phyloP scores from a whole-genome alignment of 1,140 invertebrate genomes.

The Drosophila repletoides region DNA sequence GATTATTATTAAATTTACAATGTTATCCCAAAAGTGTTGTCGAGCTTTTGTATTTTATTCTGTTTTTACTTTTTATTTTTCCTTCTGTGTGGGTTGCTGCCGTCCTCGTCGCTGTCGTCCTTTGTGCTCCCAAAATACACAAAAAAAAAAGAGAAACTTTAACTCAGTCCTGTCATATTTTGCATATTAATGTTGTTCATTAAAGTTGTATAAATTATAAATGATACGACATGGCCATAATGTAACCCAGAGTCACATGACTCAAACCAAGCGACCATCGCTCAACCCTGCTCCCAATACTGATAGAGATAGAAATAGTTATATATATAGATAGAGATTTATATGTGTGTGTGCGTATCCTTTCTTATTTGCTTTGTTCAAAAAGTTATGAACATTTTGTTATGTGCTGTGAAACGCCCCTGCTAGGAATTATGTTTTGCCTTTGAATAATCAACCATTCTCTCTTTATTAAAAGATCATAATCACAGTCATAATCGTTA shows the following conservation, averaged over 20 bases:
- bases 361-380: not conserved
- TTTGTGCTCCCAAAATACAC: no score
- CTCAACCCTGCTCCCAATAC: no score
- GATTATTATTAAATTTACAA: constrained; percentile 73
- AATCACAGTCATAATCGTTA: not conserved
- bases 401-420: no score
- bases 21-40: constrained; percentile 76
- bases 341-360: not conserved
- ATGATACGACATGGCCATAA: constrained; percentile 53
- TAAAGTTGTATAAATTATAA: constrained; percentile 79
- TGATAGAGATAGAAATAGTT: not conserved
- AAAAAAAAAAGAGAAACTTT: not conserved
- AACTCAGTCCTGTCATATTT: constrained; percentile 55
- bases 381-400: not conserved
- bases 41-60: constrained; percentile 34
- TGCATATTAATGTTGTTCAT: constrained; percentile 78
- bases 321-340: not conserved
- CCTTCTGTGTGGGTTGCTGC: constrained; percentile 35
- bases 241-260: not conserved
- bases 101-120: no score
- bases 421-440: no score
- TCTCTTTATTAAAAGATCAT: constrained; percentile 4
- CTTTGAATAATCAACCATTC: constrained; percentile 6
- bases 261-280: no score
- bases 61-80: not conserved